Evolutionary conservation across 2,797 vertebrate species (phyloP), one percentile per base, ranked within the genome.

Genomic region (Acomys russatus): DNA sequence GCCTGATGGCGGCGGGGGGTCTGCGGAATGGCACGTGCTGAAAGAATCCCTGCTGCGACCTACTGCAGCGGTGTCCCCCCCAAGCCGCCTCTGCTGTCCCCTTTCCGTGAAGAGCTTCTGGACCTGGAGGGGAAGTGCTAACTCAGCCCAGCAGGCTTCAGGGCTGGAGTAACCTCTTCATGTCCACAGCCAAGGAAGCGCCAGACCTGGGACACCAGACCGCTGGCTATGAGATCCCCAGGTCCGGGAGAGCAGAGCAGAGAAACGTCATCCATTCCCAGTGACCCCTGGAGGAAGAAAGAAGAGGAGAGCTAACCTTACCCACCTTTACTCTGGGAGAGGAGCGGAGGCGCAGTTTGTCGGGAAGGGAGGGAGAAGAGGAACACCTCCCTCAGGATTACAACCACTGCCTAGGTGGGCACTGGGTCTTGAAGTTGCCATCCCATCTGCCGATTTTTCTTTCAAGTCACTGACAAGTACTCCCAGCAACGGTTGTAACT

Each of bases 121-220:
- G 97, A 94, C 84, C 94, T 96, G 0, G 92, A 20, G 1, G 84
- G 97, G 98, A 97, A 91, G 68, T 0, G 97, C 97, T 76, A 74
- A 49, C 97, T 92, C 98, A 22, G 98, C 89, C 97, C 9, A 59
- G 95, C 95, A 79, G 74, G 93, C 6, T 51, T 82, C 66, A 1
- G 84, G 56, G 95, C 95, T 74, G 92, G 94, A 78, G 98, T 98
- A 98, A 98, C 97, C 97, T 95, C 51, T 97, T 96, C 97, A 0
- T 73, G 74, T 49, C 98, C 96, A 71, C 91, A 92, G 85, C 80
- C 82, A 44, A 51, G 86, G 56, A 51, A 93, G 90, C 51, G 87
- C 71, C 95, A 95, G 88, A 3, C 74, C 3, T 25, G 0, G n/a
- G 59, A 82, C 71, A n/a, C 61, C 38, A 23, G 76, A 9, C 9